phyloP scores from a whole-genome alignment of 2,113 vertebrate species.

The Cettia cetti region DNA sequence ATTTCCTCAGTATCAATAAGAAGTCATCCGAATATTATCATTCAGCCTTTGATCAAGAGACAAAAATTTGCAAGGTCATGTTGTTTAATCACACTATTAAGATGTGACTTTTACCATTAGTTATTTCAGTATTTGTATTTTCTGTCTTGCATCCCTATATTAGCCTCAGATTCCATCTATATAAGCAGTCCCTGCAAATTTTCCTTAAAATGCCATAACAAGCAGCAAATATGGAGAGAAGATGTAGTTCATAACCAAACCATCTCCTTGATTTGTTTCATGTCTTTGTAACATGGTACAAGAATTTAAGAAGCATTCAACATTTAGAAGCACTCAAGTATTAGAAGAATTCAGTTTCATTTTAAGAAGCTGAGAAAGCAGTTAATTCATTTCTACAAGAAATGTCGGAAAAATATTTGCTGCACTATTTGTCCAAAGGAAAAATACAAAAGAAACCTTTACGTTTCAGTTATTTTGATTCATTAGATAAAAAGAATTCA shows the following conservation, averaged over 20 bases:
- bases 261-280: neutral
- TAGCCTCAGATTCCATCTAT: neutral
- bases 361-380: neutral
- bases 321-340: neutral
- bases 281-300: neutral
- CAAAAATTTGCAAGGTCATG: neutral
- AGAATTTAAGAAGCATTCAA: neutral
- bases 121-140: neutral
- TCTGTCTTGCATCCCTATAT: neutral
- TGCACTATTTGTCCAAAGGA: neutral
- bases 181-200: neutral
- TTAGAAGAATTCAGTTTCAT: neutral
- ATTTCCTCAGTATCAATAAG: neutral
- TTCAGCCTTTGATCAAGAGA: neutral
- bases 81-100: neutral
- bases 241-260: neutral
- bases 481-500: neutral
- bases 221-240: neutral
- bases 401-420: neutral
- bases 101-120: neutral
- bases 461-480: neutral
- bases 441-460: neutral
- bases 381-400: neutral
- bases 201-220: neutral
- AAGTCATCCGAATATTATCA: neutral